A percentile compares a stretch with the other conserved stretches of the same genome.
These are phyloP conservation scores for Melanogrammus aeglefinus DNA, from an alignment of 2,797 vertebrate genomes.

Conservation along the genomic window DNA sequence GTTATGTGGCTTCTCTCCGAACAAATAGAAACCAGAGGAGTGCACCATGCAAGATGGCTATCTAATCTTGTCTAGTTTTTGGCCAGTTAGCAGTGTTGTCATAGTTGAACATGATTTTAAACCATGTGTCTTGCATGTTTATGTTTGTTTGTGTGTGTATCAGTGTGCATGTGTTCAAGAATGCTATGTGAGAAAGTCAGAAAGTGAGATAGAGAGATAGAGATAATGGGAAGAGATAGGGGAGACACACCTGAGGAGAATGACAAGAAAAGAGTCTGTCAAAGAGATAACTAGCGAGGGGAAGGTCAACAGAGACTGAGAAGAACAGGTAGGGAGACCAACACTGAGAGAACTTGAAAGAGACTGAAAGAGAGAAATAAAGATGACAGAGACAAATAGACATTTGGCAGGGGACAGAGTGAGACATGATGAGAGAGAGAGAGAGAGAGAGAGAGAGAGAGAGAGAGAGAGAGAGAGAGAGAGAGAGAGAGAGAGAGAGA, in stretches of 20 bases:
- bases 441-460: background rate
- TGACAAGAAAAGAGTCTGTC: no score
- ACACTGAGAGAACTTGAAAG: slow-evolving; percentile 6
- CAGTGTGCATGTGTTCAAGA: background rate
- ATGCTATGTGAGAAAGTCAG: background rate
- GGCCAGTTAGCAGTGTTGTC: no score
- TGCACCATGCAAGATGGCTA: no score
- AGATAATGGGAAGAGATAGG: slow-evolving; percentile 21
- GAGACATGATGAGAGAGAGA: no score
- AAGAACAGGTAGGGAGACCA: background rate
- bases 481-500: no score
- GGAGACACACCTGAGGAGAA: no score
- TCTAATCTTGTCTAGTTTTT: background rate
- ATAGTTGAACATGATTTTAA: background rate
- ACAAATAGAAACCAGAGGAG: background rate
- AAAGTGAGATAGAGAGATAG: background rate
- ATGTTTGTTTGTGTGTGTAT: background rate
- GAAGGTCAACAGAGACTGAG: slow-evolving; percentile 3
- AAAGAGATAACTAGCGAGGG: background rate
- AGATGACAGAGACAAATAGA: background rate
- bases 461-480: background rate
- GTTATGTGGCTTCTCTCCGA: background rate
- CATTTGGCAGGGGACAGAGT: background rate
- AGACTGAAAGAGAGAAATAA: background rate
- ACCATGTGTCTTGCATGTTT: no score